Base-by-base conservation (phyloP, 2,113 vertebrate species). In the Oreotrochilus melanogaster region DNA sequence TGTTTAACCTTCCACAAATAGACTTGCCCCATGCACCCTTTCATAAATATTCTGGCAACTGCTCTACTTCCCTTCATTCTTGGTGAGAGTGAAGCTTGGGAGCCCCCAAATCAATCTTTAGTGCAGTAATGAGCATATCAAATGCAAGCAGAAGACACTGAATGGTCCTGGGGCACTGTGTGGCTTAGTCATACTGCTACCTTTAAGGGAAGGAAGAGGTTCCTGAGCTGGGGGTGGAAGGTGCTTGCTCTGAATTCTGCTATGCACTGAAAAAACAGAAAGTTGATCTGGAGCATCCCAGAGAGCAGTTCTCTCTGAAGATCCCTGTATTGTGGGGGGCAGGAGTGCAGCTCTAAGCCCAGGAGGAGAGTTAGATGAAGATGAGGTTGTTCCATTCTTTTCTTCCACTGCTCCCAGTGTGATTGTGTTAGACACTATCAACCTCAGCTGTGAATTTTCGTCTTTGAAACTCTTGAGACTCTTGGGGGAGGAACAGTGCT, bases 1-100 rank as follows among this genome's bases (percentile, higher is more conserved):
- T 96, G 78, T 94, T 96, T 97, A 97, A 97, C 97, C 95, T 97
- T 97, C 93, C 3, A 33, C 89, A 94, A 88, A 94, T 93, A 80
- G 22, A 93, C 89, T 69, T 79, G 66, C 78, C 86, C 80, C 73
- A 14, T 22, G 24, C 60, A 76, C 73, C 58, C 35, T 95, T 78
- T 84, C 7, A 9, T 86, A 94, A 93, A 88, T 93, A 74, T 28
- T 72, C 64, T 94, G 91, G 80, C 92, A 97, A 93, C 50, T 97
- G 86, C 92, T 76, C 71, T 81, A 18, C 78, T 65, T 87, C 78
- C 47, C 60, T 78, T 91, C 43, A 9, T 84, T 67, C 54, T 88
- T 25, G 42, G 58, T 42, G 23, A 95, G 75, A 48, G 45, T 23
- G 57, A 91, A 85, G n/a, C 64, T 84, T 84, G 62, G 78, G 54